Evolutionary conservation across 1,140 invertebrate genomes (phyloP), one percentile per base, ranked within the genome.

Genomic region (Coenobita brevimanus): DNA sequence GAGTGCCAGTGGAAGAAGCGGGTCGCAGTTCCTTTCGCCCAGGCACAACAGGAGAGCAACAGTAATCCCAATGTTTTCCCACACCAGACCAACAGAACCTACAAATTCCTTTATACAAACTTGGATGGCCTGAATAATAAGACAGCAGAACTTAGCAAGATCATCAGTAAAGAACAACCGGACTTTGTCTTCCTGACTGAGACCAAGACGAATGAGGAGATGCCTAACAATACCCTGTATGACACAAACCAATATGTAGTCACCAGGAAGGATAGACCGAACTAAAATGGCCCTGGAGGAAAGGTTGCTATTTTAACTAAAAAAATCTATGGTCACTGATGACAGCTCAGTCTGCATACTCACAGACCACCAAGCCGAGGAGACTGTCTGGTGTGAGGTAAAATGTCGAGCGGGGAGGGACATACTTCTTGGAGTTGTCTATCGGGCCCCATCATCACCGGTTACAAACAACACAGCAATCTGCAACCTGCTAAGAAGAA

Each of bases 131-230:
- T 76, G 73, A 43, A 24, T 13, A 76, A 76, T 33, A 76, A 76
- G 38, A 33, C 24, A 43, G 73, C 73, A n/a, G 73, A 76, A 76
- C 67, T 76, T 10, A 24, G 73, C 8, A 24, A 43, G 13, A 21
- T 76, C 33, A 76, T 76, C 33, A 21, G 6, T 3, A 76, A 33
- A 24, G 73, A 76, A 76, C 73, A 76, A 76, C 73, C 73, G 4
- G 73, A 76, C 41, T 13, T 76, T 76, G 33, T 76, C 17, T 41
- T 76, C 15, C 41, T 76, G 41, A 76, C 73, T 30, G 73, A 76
- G 33, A 76, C 33, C 73, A 76, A 76, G 33, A 76, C 73, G 15
- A 76, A 76, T 38, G 73, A 76, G 41, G 73, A 76, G 21, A 76
- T 76, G 73, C 38, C 36, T 8, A 33, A 76, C 73, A 38, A n/a